Evolutionary conservation across 2,113 vertebrate species (phyloP).

Genomic region (Stictonetta naevosa): DNA sequence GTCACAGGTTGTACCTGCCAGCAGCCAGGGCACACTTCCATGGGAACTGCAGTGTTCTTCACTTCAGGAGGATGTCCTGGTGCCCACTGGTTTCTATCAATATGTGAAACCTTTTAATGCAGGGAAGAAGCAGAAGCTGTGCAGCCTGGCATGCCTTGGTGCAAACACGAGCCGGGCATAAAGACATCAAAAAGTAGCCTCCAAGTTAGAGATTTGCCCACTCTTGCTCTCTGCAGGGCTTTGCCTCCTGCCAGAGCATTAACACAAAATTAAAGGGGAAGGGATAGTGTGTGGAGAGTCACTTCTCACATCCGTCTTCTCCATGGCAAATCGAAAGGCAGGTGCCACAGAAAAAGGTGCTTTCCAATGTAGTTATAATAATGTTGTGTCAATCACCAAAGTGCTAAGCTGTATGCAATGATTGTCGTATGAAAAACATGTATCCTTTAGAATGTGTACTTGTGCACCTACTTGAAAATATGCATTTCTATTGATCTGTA

Average conservation of each 20-base stretch:
- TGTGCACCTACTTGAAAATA: conserved; percentile 41
- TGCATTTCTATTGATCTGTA: conserved; percentile 37
- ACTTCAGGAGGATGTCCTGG: neutral
- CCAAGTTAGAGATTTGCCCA: neutral
- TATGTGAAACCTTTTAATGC: neutral
- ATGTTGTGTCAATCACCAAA: conserved; percentile 52
- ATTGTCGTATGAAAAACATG: conserved; percentile 36
- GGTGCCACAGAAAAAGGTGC: conserved; percentile 21
- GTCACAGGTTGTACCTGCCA: neutral
- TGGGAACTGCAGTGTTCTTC: neutral
- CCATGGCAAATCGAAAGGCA: neutral
- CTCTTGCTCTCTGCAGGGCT: neutral
- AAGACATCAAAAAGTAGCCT: neutral
- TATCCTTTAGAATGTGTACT: conserved; percentile 24
- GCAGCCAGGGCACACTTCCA: neutral
- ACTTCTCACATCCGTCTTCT: neutral
- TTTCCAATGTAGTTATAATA: conserved; percentile 43
- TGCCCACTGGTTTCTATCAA: neutral
- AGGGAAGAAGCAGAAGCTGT: neutral
- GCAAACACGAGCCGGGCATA: neutral
- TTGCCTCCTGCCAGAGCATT: neutral
- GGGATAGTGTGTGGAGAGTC: neutral
- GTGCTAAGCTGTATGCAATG: conserved; percentile 7
- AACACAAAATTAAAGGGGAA: neutral
- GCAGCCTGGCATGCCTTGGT: neutral